Evolutionary conservation across 1,140 invertebrate species (phyloP).

Genomic region (Drosophila setifemur): DNA sequence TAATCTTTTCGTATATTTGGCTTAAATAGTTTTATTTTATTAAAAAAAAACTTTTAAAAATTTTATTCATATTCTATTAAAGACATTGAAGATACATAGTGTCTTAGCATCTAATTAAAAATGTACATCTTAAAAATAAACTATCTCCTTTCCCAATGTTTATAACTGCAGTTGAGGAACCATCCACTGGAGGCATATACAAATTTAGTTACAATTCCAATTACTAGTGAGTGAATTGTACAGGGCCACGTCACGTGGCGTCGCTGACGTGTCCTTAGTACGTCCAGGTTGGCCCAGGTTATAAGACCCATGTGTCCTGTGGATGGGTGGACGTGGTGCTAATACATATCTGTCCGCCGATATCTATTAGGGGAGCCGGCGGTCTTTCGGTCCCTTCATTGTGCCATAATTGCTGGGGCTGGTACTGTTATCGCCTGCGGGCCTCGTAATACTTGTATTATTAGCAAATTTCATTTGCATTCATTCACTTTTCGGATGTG

Average conservation of each 20-base stretch:
- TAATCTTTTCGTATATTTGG: no score
- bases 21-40: no score
- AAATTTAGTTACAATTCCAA: conserved; percentile 36
- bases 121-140: no score
- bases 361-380: conserved; percentile 11
- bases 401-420: conserved; percentile 34
- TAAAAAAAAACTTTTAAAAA: no score
- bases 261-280: conserved; percentile 46
- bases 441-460: conserved; percentile 37
- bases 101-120: no score
- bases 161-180: neutral
- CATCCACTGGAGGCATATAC: neutral
- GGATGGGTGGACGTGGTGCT: conserved; percentile 3
- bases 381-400: conserved; percentile 6
- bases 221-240: conserved; percentile 30
- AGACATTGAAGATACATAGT: no score
- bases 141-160: no score
- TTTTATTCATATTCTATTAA: no score
- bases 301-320: conserved; percentile 1
- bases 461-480: conserved; percentile 47
- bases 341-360: conserved; percentile 12
- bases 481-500: conserved; percentile 41
- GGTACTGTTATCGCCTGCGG: conserved; percentile 9
- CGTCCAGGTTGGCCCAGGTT: conserved; percentile 23
- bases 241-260: conserved; percentile 33